phyloP scores from a whole-genome alignment of 1,140 invertebrate species.

The Theocolax elegans region DNA sequence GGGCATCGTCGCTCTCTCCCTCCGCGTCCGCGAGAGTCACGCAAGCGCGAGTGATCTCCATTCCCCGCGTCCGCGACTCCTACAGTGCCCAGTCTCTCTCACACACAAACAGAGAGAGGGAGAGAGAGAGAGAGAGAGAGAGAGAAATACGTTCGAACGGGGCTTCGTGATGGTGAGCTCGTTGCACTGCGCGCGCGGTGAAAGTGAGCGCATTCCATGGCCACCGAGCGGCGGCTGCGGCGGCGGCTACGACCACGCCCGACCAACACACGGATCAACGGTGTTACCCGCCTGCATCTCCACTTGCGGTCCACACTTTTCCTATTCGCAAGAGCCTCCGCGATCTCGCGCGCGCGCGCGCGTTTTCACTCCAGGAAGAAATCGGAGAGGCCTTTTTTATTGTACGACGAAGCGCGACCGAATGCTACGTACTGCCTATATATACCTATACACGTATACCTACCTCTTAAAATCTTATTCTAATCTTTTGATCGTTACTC shows the following conservation, averaged over 20 bases:
- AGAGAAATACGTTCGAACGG: too few relatives aligned
- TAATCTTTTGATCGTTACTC: background rate
- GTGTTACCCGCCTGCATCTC: constrained; percentile 46
- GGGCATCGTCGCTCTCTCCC: constrained; percentile 6
- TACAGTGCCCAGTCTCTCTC: too few relatives aligned
- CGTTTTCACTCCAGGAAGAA: constrained; percentile 40
- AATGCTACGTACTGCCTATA: too few relatives aligned
- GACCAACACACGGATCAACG: constrained; percentile 29
- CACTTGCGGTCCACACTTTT: constrained; percentile 37
- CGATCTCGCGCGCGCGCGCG: background rate
- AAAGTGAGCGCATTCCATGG: constrained; percentile 70
- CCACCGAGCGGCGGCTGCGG: constrained; percentile 53
- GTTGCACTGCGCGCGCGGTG: too few relatives aligned
- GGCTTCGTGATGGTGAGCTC: too few relatives aligned
- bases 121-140: too few relatives aligned
- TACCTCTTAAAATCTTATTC: constrained; percentile 4
- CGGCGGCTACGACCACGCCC: constrained; percentile 46
- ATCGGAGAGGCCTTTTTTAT: background rate
- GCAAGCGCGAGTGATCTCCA: constrained; percentile 21
- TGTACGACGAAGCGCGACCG: background rate
- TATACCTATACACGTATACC: too few relatives aligned
- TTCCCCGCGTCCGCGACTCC: constrained; percentile 15
- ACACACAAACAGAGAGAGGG: too few relatives aligned
- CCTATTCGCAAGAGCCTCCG: constrained; percentile 17
- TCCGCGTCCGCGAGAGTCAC: background rate